Base-by-base conservation (phyloP, 2,797 vertebrate species). In the Alcedo atthis region DNA sequence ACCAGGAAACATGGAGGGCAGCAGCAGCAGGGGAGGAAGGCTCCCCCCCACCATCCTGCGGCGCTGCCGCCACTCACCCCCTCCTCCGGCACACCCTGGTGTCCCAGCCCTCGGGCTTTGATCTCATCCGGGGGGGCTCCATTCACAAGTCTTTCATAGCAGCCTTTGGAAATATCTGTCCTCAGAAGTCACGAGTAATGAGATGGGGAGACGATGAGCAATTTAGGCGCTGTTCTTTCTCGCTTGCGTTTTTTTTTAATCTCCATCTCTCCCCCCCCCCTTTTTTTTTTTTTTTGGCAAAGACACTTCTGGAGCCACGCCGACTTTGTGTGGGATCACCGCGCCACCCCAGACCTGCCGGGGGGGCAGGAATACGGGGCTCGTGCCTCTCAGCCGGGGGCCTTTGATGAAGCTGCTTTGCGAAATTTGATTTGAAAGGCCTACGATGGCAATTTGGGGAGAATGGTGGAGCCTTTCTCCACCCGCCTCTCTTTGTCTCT, bases 141-240 rank as follows among this genome's bases (percentile, higher is more conserved):
- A 97, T 98, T 98, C 98, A 98, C 97, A 71, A 97, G 97, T 97
- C 96, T 96, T 97, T 97, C 95, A 97, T 97, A 94, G 98, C 96
- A 97, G 97, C 96, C 97, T 96, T 98, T 97, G 97, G 98, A 97
- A 94, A 97, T 96, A 97, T 95, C 96, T 90, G 96, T 98, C 96
- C 96, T 98, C 97, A 97, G 97, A 98, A 98, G 98, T 97, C 98
- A 95, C 97, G 87, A 97, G 95, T 98, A 98, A 98, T 98, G 98
- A 97, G 98, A 98, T 98, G 98, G 98, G 96, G 97, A 96, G 89
- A 95, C 96, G 94, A 97, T 96, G 97, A 98, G 98, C 97, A 95
- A 98, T 97, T 97, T 95, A 97, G 97, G 97, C 95, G 95, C 92
- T 22, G 91, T 89, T 51, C 83, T 91, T 96, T 95, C 85, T 92